Base-by-base conservation (phyloP, 1,140 invertebrate genomes). In the Zaprionus camerounensis region DNA sequence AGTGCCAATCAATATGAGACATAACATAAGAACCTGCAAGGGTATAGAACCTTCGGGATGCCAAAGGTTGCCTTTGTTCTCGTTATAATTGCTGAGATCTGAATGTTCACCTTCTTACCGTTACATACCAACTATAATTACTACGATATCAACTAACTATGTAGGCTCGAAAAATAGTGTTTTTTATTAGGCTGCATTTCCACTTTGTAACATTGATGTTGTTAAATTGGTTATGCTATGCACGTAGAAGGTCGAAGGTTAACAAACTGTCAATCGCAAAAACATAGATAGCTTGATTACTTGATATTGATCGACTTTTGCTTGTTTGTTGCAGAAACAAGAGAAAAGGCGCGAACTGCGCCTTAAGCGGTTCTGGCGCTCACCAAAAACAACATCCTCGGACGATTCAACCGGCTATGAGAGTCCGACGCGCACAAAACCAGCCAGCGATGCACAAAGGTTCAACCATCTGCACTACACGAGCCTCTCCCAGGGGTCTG, bases 271-370 rank as follows among this genome's bases (percentile, higher is more conserved):
- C 41, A 7, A 44, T 9, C 28, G 28, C 28, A 31, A 9, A 31
- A 44, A 17, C 6, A 44, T 44, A 7, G 41, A 41, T 41, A n/a
- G 38, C 15, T 41, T 41, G 38, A 46, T 24, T 38, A 4, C 34
- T 20, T 34, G 15, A n/a, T 7, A 17, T 55, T 69, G 44, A 61
- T 24, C 41, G n/a, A 17, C 17, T 26, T 53, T 17, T 2, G 22
- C 20, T 31, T 56, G 12, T 46, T 77, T 41, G 12, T 72, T 81
- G 17, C 83, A 93, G 93, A 93, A 93, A 88, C 93, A 93, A 91
- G 93, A 93, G 88, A 93, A 93, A 93, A 92, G 93, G 83, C 92
- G 93, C 88, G 93, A 93, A 72, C 62, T 93, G 80, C 92, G 93
- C 83, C 82, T 93, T 57, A 93, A 93, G 87, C 86, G 92, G 90